These are phyloP conservation scores for Acestrorhynchus altus DNA, from an alignment of 2,797 vertebrate species.

Conservation along the genomic window DNA sequence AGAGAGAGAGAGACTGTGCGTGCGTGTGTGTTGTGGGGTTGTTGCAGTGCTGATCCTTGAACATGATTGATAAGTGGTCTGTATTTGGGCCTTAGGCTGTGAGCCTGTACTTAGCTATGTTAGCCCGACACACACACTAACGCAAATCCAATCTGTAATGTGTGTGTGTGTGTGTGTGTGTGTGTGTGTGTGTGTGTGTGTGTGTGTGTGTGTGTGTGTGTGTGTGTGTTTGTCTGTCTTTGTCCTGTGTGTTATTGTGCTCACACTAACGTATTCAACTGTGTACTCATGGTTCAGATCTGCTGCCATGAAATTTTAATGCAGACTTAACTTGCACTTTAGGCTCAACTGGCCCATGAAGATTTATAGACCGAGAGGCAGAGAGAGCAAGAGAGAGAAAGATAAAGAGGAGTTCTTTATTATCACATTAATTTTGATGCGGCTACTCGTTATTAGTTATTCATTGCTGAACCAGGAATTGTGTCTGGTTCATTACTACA, in stretches of 20 bases:
- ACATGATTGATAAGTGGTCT: no score
- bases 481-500: no score
- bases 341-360: background rate
- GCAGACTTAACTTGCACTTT: background rate
- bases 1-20: no score
- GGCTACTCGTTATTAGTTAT: background rate
- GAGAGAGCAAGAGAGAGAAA: background rate
- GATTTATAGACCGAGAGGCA: background rate
- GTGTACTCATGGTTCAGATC: background rate
- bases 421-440: background rate
- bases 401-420: background rate
- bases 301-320: conserved; percentile 20
- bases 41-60: no score
- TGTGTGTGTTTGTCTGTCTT: background rate
- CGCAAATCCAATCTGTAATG: no score
- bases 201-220: background rate
- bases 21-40: no score
- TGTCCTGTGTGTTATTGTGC: background rate
- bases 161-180: background rate
- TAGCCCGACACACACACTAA: no score
- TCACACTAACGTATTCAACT: background rate
- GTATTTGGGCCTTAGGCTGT: no score
- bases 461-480: background rate
- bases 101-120: no score
- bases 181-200: background rate